These are phyloP conservation scores for Halcyon smyrnensis DNA, from an alignment of 2,797 vertebrate genomes.

Conservation along the genomic window DNA sequence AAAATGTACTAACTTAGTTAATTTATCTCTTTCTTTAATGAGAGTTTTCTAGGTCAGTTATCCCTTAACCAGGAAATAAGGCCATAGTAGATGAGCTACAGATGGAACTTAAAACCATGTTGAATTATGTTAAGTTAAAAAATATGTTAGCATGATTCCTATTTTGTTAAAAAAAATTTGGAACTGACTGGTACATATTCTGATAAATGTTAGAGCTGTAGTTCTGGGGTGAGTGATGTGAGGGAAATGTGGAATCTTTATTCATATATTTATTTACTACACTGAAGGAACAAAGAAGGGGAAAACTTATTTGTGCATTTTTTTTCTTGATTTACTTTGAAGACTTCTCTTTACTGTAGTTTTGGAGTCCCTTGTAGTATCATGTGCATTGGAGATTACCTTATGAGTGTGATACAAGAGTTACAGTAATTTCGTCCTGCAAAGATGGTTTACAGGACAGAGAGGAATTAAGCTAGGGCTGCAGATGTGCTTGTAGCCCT, in stretches of 20 bases:
- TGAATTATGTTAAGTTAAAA: background rate
- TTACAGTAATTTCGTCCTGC: background rate
- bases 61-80: constrained; percentile 33
- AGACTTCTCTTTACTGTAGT: background rate
- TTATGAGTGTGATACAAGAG: background rate
- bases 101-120: background rate
- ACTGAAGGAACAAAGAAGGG: background rate
- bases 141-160: background rate
- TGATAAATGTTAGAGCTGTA: background rate
- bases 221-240: background rate
- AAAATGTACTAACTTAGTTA: constrained; percentile 20
- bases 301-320: background rate
- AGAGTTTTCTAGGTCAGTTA: constrained; percentile 55
- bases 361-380: background rate
- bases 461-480: background rate
- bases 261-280: background rate
- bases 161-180: background rate
- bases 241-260: background rate
- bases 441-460: background rate
- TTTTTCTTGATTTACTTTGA: background rate
- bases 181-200: background rate
- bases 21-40: constrained; percentile 13
- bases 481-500: background rate
- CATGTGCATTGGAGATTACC: background rate
- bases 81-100: constrained; percentile 5